Conservation (phyloP, 2,888 invertebrate species). For the Lasioglossum leucozonium region DNA sequence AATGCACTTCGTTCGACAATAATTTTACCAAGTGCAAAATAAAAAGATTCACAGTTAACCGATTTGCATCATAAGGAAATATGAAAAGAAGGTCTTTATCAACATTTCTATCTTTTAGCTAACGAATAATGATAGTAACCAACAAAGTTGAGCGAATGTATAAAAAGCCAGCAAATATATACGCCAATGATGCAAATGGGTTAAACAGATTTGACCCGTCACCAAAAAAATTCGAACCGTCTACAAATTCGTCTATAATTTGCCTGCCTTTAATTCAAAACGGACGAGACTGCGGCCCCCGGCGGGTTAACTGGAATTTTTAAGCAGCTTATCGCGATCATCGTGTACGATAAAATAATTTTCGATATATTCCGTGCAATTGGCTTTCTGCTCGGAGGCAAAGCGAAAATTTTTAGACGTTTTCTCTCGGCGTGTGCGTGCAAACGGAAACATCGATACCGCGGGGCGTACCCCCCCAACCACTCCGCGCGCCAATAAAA, state of each 20-base stretch:
- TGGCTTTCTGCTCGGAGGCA: neutral
- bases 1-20: too few species aligned
- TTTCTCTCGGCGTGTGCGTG: conserved; percentile 6
- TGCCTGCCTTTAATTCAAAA: neutral
- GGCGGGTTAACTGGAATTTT: neutral
- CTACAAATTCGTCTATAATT: neutral
- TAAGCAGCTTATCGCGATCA: neutral
- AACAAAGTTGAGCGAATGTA: too few species aligned
- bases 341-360: neutral
- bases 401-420: neutral
- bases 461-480: neutral
- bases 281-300: neutral
- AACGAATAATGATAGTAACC: too few species aligned
- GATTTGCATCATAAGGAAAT: too few species aligned
- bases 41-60: too few species aligned
- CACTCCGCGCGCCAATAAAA: conserved; percentile 24
- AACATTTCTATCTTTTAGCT: too few species aligned
- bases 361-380: neutral
- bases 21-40: too few species aligned
- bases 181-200: too few species aligned
- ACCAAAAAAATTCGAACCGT: too few species aligned
- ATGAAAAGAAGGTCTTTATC: too few species aligned
- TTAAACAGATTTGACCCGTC: too few species aligned
- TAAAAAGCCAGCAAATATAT: too few species aligned
- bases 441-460: conserved; percentile 20